Base-by-base conservation (phyloP, 2,113 vertebrate genomes). In the Centrocercus urophasianus region DNA sequence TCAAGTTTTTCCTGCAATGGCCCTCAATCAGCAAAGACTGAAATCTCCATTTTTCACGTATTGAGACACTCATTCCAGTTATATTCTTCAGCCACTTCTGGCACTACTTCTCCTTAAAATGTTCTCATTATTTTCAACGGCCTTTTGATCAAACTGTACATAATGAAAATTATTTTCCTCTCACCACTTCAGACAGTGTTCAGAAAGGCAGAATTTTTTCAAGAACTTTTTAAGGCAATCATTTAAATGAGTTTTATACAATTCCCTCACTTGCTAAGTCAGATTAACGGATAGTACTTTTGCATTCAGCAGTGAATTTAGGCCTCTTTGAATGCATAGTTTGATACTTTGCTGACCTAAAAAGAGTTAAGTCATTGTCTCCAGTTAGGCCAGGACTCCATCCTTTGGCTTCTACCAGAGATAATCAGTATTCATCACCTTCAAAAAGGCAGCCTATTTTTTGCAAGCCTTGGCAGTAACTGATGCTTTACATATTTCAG, bases 401-500 rank as follows among this genome's bases (percentile, higher is more conserved):
- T 65, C 2, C 30, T 82, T 61, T 13, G 17, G n/a, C 40, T 87
- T 93, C 74, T 60, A 45, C 59, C 54, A 48, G 22, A 82, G 18
- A 78, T 84, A 88, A 90, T 34, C 15, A 6, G 16, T 36, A 42
- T 57, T 57, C n/a, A 72, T 10, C 40, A 69, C 70, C 54, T 84
- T 71, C 36, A 84, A 65, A 45, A 92, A 86, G 73, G 8, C 80
- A 13, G 22, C 21, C 36, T 54, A 28, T 0, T 70, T 70, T 86
- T 87, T 71, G 42, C 16, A 56, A 79, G 42, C 27, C 48, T 75
- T 75, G 64, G 76, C 50, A 56, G 24, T 67, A 67, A 81, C 48
- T 25, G 21, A 10, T 70, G 24, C 90, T 64, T 91, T 64, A 94
- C 86, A 24, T 83, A 85, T 93, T 97, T 78, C 89, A 99, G 99